Evolutionary conservation across 2,797 vertebrate genomes (phyloP), one percentile per base, ranked within the genome.

Genomic region (Paratrypauchen microcephalus): DNA sequence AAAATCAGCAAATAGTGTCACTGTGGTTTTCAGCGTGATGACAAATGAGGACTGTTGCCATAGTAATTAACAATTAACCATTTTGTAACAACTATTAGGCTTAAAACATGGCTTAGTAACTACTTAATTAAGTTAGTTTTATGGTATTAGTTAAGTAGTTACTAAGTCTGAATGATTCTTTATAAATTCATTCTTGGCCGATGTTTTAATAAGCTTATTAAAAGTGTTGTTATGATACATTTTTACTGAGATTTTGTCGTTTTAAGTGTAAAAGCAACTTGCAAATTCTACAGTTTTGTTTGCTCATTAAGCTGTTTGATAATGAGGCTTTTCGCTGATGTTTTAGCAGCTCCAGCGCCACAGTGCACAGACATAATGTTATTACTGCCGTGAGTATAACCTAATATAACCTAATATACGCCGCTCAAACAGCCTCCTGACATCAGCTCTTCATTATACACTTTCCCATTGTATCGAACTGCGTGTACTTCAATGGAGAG

Each of bases 361-460:
- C 60, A 28, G 39, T 13, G 13, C 21, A 18, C n/a, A 45, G 13
- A 23, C 41, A 62, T 64, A 64, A 45, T 64, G 41, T 45, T 26
- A 64, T 61, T 61, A 61, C 8, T 15, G 19, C n/a, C 1, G 59
- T 61, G 57, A 11, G 57, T 32, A 36, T 39, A 39, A 61, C 19
- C 32, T 39, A 60, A 60, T 60, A 60, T 39, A 47, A 36, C 32
- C 32, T 36, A 36, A 36, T 36, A 36, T 36, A 36, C 9, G 2
- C 4, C 15, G 32, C 60, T 41, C 61, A 64, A 64, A 64, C 5
- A 7, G 61, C 23, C 61, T 47, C 61, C 23, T 64, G 41, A 47
- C 41, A 64, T 41, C 41, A 18, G 61, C 21, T 39, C 39, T 45
- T 45, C 61, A 47, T 63, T 63, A 45, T 4, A 24, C 61, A 47